These are phyloP conservation scores for Exocentrus adspersus DNA, from an alignment of 2,888 invertebrate species.

Conservation along the genomic window DNA sequence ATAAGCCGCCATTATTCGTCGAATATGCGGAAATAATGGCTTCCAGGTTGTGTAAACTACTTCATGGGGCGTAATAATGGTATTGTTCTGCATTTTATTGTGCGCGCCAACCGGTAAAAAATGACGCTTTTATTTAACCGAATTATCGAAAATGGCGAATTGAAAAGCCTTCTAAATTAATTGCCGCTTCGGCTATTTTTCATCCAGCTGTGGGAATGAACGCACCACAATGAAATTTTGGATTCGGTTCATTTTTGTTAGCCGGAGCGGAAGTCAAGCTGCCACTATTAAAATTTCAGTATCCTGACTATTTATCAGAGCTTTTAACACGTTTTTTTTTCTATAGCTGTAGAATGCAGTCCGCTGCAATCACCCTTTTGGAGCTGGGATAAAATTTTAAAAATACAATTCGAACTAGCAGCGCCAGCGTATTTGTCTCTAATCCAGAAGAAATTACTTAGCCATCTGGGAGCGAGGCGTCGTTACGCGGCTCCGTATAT, in stretches of 20 bases:
- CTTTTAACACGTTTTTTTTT: too few relatives aligned
- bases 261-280: neutral
- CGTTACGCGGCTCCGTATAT: slow-evolving; percentile 12
- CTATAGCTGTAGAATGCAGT: neutral
- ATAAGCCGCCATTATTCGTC: slow-evolving; percentile 11
- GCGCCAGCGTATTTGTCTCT: slow-evolving; percentile 12
- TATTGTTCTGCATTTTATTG: slow-evolving; percentile 33
- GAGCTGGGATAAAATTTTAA: neutral
- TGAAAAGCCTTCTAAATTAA: slow-evolving; percentile 21
- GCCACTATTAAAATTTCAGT: neutral
- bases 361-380: neutral
- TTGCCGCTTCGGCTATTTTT: slow-evolving; percentile 17
- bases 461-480: slow-evolving; percentile 21
- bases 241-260: slow-evolving; percentile 4
- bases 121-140: slow-evolving; percentile 23
- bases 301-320: too few relatives aligned
- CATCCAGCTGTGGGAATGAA: slow-evolving; percentile 1
- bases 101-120: slow-evolving; percentile 25
- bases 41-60: slow-evolving; percentile 15
- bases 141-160: slow-evolving; percentile 18
- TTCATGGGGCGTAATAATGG: slow-evolving; percentile 28
- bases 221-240: slow-evolving; percentile 7
- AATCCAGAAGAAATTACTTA: slow-evolving; percentile 22
- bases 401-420: neutral
- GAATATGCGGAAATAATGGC: slow-evolving; percentile 22